phyloP scores from a whole-genome alignment of 1,140 invertebrate species.

The Asbolus verrucosus region DNA sequence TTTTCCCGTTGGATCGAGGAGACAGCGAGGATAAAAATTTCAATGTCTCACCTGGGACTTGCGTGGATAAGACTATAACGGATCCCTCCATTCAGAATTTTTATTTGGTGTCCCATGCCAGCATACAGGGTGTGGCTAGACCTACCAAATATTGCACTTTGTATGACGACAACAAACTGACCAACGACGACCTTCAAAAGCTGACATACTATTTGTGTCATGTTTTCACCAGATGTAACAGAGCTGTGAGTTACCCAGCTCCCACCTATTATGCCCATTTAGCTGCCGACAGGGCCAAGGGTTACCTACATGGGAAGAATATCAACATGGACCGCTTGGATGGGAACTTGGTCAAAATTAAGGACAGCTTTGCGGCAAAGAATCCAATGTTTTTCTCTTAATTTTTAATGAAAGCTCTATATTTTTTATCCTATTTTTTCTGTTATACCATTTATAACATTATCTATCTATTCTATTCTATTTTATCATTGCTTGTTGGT shows the following conservation, averaged over 20 bases:
- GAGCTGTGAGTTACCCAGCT: slow-evolving; percentile 90
- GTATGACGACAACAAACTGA: slow-evolving; percentile 81
- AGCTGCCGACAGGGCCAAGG: slow-evolving; percentile 78
- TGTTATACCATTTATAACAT: too few relatives aligned
- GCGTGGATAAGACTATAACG: slow-evolving; percentile 83
- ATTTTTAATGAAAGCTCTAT: too few relatives aligned
- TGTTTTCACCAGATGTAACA: slow-evolving; percentile 85
- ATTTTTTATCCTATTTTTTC: too few relatives aligned
- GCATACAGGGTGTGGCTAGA: slow-evolving; percentile 83
- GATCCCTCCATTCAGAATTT: slow-evolving; percentile 86
- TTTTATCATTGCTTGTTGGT: too few relatives aligned
- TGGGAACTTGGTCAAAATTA: slow-evolving; percentile 26
- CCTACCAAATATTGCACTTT: slow-evolving; percentile 90
- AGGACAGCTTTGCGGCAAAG: neutral
- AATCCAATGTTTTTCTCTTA: slow-evolving; percentile 43
- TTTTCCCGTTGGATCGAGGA: slow-evolving; percentile 70
- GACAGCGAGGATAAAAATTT: slow-evolving; percentile 69
- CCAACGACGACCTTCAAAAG: slow-evolving; percentile 80
- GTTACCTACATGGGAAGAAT: slow-evolving; percentile 43
- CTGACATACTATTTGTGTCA: slow-evolving; percentile 90
- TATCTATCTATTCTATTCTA: too few relatives aligned
- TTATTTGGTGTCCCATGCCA: slow-evolving; percentile 76
- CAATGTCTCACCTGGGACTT: slow-evolving; percentile 86
- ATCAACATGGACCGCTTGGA: slow-evolving; percentile 47
- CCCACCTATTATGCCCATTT: slow-evolving; percentile 95